These are phyloP conservation scores for Ctenopoma multispine DNA, from an alignment of 2,797 vertebrate genomes.

Conservation along the genomic window DNA sequence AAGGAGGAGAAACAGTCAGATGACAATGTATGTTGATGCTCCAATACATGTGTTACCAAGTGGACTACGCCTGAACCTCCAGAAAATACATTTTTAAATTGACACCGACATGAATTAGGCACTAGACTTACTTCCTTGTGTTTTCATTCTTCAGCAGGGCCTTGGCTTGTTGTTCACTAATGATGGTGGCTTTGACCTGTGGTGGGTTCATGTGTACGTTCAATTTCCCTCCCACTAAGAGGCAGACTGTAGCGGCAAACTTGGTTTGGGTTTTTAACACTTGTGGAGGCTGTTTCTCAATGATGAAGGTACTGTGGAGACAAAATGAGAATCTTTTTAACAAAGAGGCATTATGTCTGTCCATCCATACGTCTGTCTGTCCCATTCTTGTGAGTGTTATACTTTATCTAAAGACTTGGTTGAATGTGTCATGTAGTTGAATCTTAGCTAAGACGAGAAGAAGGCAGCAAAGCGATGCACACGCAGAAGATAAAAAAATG, in stretches of 20 bases:
- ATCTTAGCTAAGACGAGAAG: background rate
- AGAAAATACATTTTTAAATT: too few species aligned
- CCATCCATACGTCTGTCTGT: too few species aligned
- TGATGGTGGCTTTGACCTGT: slow-evolving; percentile 97
- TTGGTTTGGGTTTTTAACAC: slow-evolving; percentile 98
- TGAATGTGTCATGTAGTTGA: too few species aligned
- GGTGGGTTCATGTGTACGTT: slow-evolving; percentile 99
- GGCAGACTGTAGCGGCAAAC: slow-evolving; percentile 95
- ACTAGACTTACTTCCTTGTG: slow-evolving; percentile 81
- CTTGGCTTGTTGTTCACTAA: slow-evolving; percentile 97
- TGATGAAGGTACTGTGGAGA: slow-evolving; percentile 93
- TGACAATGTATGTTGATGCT: background rate
- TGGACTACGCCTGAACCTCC: background rate
- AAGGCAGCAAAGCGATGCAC: background rate
- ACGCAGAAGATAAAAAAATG: background rate
- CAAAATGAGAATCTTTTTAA: background rate
- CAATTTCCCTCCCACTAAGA: slow-evolving; percentile 95
- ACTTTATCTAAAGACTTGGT: too few species aligned
- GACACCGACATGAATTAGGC: too few species aligned
- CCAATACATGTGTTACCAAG: background rate
- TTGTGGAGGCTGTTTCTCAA: slow-evolving; percentile 98
- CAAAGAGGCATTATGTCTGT: background rate
- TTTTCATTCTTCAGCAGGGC: slow-evolving; percentile 96
- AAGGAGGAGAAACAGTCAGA: background rate
- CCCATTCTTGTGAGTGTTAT: too few species aligned